Percentiles rank a stretch among this genome's conserved stretches.
phyloP scores from a whole-genome alignment of 1,140 invertebrate genomes.

The Stegodyphus dumicola region DNA sequence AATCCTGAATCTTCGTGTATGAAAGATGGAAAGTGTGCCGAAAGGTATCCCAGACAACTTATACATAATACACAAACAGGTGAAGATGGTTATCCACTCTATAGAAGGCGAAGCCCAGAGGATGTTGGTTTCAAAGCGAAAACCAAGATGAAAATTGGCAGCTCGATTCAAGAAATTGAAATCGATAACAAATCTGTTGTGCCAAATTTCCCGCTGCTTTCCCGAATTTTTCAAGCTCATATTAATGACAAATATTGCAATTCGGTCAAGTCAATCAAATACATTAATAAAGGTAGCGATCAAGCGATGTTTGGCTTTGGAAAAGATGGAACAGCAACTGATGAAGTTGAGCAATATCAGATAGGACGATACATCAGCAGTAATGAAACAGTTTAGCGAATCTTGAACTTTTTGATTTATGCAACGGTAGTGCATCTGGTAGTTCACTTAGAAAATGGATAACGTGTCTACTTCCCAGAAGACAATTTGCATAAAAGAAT shows the following conservation, averaged over 20 bases:
- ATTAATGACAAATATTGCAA: conserved; percentile 13
- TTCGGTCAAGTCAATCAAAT: conserved; percentile 33
- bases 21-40: too few relatives aligned
- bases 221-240: conserved; percentile 3
- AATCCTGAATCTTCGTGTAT: background rate
- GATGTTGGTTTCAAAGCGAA: background rate
- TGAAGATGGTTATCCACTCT: conserved; percentile 29
- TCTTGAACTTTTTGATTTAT: conserved; percentile 64
- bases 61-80: conserved; percentile 6
- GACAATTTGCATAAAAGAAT: background rate
- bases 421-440: conserved; percentile 68
- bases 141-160: background rate
- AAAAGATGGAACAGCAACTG: background rate
- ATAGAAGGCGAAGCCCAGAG: background rate
- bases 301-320: conserved; percentile 1
- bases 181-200: background rate
- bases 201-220: background rate
- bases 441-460: conserved; percentile 69
- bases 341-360: conserved; percentile 6
- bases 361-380: conserved; percentile 61
- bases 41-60: background rate
- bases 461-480: conserved; percentile 13
- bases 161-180: too few relatives aligned
- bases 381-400: conserved; percentile 62
- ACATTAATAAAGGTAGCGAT: conserved; percentile 29